Evolutionary conservation across 2,888 invertebrate species (phyloP).

Genomic region (Heliconius erato): DNA sequence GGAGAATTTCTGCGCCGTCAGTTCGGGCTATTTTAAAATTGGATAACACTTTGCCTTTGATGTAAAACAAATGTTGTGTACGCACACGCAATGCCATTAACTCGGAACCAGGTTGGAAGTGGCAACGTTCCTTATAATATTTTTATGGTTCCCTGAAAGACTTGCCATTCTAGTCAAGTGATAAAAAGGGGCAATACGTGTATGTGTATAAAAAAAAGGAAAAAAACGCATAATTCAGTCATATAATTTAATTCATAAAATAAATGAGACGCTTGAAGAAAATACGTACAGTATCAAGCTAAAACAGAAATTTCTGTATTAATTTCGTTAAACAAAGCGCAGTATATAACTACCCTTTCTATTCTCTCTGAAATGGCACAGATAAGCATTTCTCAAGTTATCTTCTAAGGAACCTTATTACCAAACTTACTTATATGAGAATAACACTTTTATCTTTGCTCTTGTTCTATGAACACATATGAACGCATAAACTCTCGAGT

Average conservation of each 20-base stretch:
- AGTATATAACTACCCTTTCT: neutral
- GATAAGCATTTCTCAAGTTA: neutral
- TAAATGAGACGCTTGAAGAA: too few relatives aligned
- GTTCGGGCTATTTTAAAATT: slow-evolving; percentile 72
- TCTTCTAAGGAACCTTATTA: neutral
- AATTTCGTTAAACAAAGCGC: neutral
- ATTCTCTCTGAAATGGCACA: neutral
- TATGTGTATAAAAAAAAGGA: too few relatives aligned
- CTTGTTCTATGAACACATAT: slow-evolving; percentile 24
- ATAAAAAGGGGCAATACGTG: too few relatives aligned
- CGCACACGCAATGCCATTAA: slow-evolving; percentile 56
- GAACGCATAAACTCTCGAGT: slow-evolving; percentile 35
- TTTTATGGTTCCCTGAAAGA: neutral
- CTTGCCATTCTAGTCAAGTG: too few relatives aligned
- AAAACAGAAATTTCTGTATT: neutral
- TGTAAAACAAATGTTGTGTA: slow-evolving; percentile 76
- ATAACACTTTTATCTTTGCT: slow-evolving; percentile 33
- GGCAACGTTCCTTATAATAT: slow-evolving; percentile 4
- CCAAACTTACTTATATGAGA: neutral
- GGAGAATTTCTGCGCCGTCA: slow-evolving; percentile 56
- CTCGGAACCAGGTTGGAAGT: slow-evolving; percentile 7
- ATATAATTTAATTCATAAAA: too few relatives aligned
- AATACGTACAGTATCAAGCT: too few relatives aligned
- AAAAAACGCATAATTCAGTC: too few relatives aligned
- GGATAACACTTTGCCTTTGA: slow-evolving; percentile 75